phyloP scores from a whole-genome alignment of 1,140 invertebrate species.

The Zaprionus nigranus region DNA sequence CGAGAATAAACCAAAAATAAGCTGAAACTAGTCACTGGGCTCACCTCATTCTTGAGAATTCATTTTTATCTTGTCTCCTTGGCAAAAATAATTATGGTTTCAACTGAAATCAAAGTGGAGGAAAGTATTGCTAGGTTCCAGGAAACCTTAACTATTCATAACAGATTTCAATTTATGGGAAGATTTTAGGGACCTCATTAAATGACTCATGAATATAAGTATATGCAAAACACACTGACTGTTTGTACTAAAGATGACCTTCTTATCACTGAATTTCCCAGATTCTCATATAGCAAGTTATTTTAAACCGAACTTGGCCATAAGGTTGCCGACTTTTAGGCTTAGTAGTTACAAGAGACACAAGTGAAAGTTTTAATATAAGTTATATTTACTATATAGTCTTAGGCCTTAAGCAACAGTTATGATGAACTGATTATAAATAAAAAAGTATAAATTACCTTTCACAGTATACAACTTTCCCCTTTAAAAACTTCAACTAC shows the following conservation, averaged over 20 bases:
- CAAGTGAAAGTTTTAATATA: background rate
- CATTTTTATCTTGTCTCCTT: background rate
- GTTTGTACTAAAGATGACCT: background rate
- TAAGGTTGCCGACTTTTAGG: conserved; percentile 6
- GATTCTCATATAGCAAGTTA: background rate
- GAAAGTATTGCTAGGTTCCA: too few relatives aligned
- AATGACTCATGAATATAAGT: background rate
- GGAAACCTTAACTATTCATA: background rate
- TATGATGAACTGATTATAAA: too few relatives aligned
- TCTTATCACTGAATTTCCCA: background rate
- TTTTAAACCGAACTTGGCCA: background rate
- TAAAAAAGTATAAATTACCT: too few relatives aligned
- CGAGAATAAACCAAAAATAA: background rate
- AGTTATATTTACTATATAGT: too few relatives aligned
- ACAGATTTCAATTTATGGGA: background rate
- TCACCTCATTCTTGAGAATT: background rate
- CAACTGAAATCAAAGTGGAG: background rate
- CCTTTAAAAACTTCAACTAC: background rate
- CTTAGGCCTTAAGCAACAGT: too few relatives aligned
- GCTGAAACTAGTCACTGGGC: background rate
- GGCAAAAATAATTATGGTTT: background rate
- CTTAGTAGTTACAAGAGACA: background rate
- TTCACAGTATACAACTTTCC: too few relatives aligned
- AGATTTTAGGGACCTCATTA: background rate
- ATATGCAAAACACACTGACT: background rate